Percentiles rank a stretch among this genome's conserved stretches.
These are phyloP conservation scores for Oncorhynchus masou DNA, from an alignment of 2,113 vertebrate species.

Conservation along the genomic window DNA sequence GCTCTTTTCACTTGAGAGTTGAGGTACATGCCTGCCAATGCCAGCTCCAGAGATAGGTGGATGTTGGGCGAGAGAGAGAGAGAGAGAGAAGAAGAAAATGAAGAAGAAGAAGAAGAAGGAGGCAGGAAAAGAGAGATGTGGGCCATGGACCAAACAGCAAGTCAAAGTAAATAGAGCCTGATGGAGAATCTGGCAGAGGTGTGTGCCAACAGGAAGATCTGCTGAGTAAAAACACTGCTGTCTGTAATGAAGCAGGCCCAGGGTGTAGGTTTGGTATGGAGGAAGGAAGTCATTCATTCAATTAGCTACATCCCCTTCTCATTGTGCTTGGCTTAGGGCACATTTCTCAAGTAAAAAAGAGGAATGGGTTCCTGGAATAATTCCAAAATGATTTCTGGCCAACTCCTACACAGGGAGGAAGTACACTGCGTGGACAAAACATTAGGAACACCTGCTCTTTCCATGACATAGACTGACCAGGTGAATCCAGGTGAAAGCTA, in stretches of 20 bases:
- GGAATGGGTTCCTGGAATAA: not conserved
- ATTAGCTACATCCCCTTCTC: not conserved
- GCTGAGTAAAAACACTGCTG: not conserved
- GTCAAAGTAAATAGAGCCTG: not conserved
- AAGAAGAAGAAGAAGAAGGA: not conserved
- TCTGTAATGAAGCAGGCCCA: not conserved
- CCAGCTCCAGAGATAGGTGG: not conserved
- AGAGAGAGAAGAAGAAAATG: not conserved
- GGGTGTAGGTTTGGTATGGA: not conserved
- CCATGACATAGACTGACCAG: too few relatives aligned
- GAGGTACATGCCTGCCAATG: not conserved
- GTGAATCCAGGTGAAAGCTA: too few relatives aligned
- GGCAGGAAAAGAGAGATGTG: not conserved
- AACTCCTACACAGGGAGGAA: not conserved
- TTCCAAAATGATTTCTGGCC: not conserved
- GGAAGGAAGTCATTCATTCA: not conserved
- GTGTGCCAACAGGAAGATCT: slow-evolving; percentile 1
- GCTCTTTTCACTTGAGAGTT: not conserved
- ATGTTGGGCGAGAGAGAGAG: too few relatives aligned
- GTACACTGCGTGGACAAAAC: too few relatives aligned
- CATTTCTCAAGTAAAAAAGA: not conserved
- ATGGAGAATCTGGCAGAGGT: not conserved
- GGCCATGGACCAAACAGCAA: not conserved
- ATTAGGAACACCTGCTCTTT: too few relatives aligned
- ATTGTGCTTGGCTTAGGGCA: not conserved